These are phyloP conservation scores for Thunnus maccoyii DNA, from an alignment of 2,113 vertebrate genomes.

Conservation along the genomic window DNA sequence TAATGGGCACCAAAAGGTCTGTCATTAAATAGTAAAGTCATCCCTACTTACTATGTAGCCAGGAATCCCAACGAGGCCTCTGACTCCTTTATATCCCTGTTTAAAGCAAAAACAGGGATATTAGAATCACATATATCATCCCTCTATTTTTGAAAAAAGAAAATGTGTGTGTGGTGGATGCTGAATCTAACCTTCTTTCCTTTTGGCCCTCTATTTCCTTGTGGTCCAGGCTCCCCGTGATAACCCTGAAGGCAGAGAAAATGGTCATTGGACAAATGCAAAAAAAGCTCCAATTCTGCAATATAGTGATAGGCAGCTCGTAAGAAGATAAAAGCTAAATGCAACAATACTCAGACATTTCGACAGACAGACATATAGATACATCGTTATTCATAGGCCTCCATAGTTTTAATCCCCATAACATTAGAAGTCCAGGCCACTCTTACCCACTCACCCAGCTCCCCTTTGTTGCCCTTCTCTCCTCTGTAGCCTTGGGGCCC, in stretches of 20 bases:
- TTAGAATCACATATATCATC: not conserved
- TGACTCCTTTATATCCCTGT: constrained; percentile 81
- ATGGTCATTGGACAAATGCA: not conserved
- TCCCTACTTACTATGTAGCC: constrained; percentile 80
- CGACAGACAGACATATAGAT: not conserved
- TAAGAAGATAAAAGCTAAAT: not conserved
- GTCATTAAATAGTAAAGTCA: not conserved
- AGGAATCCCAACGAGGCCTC: constrained; percentile 72
- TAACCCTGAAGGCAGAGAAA: constrained; percentile 77
- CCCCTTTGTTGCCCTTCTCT: constrained; percentile 83
- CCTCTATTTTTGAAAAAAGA: fast-evolving
- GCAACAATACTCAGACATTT: not conserved
- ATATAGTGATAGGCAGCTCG: not conserved
- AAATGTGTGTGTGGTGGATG: not conserved
- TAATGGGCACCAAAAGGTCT: not conserved
- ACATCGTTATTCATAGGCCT: not conserved
- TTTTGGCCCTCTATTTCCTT: constrained; percentile 77
- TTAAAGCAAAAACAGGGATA: constrained; percentile 12
- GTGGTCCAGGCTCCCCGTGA: constrained; percentile 79
- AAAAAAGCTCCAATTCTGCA: not conserved
- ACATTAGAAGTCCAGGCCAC: constrained; percentile 59
- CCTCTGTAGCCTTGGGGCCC: constrained; percentile 81
- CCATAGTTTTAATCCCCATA: not conserved
- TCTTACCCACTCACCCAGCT: constrained; percentile 88
- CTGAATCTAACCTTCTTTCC: constrained; percentile 78